Base-by-base conservation (phyloP, 2,113 vertebrate species). In the Hemiscyllium ocellatum region DNA sequence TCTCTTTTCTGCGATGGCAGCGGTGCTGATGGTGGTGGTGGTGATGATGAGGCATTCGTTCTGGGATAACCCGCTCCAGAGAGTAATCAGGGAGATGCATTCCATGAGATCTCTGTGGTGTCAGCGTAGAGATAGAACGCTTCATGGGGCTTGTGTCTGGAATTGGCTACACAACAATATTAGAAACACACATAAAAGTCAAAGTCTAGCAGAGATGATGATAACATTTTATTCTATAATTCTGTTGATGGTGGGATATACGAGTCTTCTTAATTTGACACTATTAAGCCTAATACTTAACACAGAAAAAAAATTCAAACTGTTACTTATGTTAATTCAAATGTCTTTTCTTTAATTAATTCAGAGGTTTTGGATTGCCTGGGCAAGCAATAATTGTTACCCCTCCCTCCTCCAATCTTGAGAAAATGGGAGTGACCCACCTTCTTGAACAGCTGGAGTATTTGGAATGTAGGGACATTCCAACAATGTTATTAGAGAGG, bases 81-180 rank as follows among this genome's bases (percentile, higher is more conserved):
- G 97, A 97, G n/a, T 97, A 98, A 56, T 98, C 98, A 0, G 97
- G 98, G 86, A 98, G 97, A 76, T 98, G 98, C 80, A 98, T 97
- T 97, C 98, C 97, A 0, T 72, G 94, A 42, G 98, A 97, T 0
- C 98, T 98, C 97, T 98, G 98, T 0, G 99, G 98, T 1, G 98
- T 96, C 97, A 98, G 97, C 0, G 98, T 99, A 97, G 99, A 99
- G 76, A 98, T 97, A 0, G 99, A 99, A 72, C 98, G 98, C 96
- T 98, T 99, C 98, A 99, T 98, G 24, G 98, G 98, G 96, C 99
- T 99, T 66, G 97, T 97, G 85, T 98, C 98, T 0, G 98, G 97
- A 96, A 98, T 98, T 15, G 98, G 97, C 99, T 99, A 97, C 86
- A n/a, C 56, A 96, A 69, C 50, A 80, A 78, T 20, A 42, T 33